Percentiles rank a stretch among this genome's conserved stretches.
Conservation (phyloP, 1,140 invertebrate genomes). For the Magallana ariakensis region DNA sequence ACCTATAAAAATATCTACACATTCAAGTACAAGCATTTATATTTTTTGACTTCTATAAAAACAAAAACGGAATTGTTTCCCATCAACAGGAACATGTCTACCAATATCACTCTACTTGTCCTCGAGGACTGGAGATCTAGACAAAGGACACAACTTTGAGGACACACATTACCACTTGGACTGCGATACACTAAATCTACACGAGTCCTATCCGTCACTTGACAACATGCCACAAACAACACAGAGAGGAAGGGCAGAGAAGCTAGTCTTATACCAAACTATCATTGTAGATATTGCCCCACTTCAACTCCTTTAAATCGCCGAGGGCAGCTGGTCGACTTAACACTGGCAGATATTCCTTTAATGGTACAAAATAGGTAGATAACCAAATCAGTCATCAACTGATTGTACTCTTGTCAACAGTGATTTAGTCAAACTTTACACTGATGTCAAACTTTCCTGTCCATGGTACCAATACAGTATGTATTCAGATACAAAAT, state of each 20-base stretch:
- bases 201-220: neutral
- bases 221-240: slow-evolving; percentile 33
- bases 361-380: slow-evolving; percentile 50
- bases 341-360: slow-evolving; percentile 77
- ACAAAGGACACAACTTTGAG: neutral
- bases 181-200: neutral
- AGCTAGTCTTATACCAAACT: slow-evolving; percentile 65
- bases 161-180: neutral
- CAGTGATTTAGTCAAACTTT: slow-evolving; percentile 16
- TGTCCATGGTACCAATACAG: neutral
- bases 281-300: slow-evolving; percentile 76
- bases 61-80: neutral
- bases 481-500: neutral
- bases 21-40: no score
- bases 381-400: neutral
- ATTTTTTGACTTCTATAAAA: no score
- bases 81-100: neutral
- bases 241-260: slow-evolving; percentile 11
- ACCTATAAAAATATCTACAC: no score
- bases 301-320: slow-evolving; percentile 72
- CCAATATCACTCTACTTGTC: neutral
- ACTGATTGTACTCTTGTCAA: neutral
- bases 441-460: neutral
- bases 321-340: slow-evolving; percentile 73
- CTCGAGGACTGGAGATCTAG: neutral